Base-by-base conservation (phyloP, 1,140 invertebrate genomes). In the Drosophila pachea region DNA sequence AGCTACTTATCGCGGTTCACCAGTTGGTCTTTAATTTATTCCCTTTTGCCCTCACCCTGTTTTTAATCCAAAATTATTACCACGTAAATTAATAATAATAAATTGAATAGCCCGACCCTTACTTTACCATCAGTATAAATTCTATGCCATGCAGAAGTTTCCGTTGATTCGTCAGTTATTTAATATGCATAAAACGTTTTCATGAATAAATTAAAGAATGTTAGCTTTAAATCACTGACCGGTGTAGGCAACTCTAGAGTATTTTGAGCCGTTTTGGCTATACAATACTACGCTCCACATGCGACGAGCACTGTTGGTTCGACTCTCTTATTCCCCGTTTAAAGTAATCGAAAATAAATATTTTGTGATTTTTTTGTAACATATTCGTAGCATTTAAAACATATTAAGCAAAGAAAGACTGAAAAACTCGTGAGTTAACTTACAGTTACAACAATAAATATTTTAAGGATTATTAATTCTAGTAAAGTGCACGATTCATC, bases 41-140 rank as follows among this genome's bases (percentile, higher is more conserved):
- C 29, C 6, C 32, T 49, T 69, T 65, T 73, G 35, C 4, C 40
- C 48, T 50, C 69, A 54, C 36, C 76, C 73, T 66, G 50, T 66
- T 59, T 56, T 55, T 35, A 43, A 42, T 54, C 47, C 73, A 81
- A 73, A 81, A 86, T 86, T 86, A 86, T 86, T 86, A 78, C 81
- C 77, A 86, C 81, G 81, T 86, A 86, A 79, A 86, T 86, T 78
- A 78, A 81, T 86, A 81, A 81, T 81, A 81, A 86, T 81, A 79
- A 86, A 67, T 67, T 73, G 78, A 84, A 76, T 73, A 75, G 65
- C 54, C 56, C 31, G 32, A 61, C 47, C 12, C 58, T 35, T 22
- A 14, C 33, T 11, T 8, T 38, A 22, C 32, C 9, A 36, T 33
- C 40, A 16, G 56, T n/a, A 42, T 42, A 33, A 33, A 45, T 35